A percentile compares a stretch with the other conserved stretches of the same genome.
Conservation (phyloP, 2,113 vertebrate species). For the Ageneiosus marmoratus region DNA sequence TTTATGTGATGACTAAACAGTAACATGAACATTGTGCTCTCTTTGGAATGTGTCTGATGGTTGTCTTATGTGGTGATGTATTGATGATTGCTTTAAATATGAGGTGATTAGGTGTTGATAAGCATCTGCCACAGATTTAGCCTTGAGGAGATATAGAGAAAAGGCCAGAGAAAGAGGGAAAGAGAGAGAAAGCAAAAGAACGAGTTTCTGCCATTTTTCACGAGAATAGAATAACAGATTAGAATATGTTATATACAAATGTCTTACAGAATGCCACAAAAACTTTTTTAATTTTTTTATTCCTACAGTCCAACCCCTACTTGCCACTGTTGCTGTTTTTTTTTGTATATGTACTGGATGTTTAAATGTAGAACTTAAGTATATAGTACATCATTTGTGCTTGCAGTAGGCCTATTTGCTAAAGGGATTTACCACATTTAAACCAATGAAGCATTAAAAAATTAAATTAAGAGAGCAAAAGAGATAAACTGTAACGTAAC, state of each 20-base stretch:
- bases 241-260: not conserved
- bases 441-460: not conserved
- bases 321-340: not conserved
- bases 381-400: not conserved
- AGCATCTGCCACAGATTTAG: not conserved
- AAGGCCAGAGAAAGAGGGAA: conserved; percentile 20
- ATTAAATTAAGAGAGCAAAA: not conserved
- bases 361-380: not conserved
- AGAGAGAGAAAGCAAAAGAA: conserved; percentile 37
- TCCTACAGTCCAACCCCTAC: not conserved
- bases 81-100: not conserved
- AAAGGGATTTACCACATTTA: not conserved
- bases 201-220: not conserved
- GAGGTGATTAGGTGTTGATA: not conserved
- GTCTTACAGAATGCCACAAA: not conserved
- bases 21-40: not conserved
- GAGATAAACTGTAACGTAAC: not conserved
- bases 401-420: not conserved
- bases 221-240: not conserved
- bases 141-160: not conserved
- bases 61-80: not conserved
- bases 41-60: not conserved
- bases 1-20: not conserved
- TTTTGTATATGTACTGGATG: not conserved
- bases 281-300: not conserved